phyloP scores from a whole-genome alignment of 92 coral and sea anemone genomes.

The Muricea muricata region DNA sequence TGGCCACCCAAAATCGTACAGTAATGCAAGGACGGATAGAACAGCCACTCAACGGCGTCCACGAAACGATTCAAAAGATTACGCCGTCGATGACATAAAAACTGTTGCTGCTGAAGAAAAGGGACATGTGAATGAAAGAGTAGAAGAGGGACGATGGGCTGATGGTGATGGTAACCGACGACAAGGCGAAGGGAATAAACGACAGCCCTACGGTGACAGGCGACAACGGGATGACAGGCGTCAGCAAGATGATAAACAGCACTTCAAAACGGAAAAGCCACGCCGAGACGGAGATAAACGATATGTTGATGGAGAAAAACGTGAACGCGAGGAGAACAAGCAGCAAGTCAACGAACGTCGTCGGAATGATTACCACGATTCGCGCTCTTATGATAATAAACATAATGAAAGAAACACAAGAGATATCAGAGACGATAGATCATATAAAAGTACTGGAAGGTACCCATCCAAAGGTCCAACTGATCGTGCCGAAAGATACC shows the following conservation, averaged over 20 bases:
- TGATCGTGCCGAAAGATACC: neutral
- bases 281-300: conserved; percentile 70
- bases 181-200: neutral
- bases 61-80: conserved; percentile 32
- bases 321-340: conserved; percentile 60
- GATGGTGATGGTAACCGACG: neutral
- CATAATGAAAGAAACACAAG: conserved; percentile 26
- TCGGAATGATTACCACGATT: neutral
- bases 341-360: conserved; percentile 61
- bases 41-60: neutral
- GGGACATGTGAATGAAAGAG: conserved; percentile 8
- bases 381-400: neutral
- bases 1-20: conserved; percentile 44
- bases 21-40: conserved; percentile 11
- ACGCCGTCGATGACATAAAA: conserved; percentile 12
- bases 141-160: neutral
- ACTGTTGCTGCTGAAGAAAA: conserved; percentile 35
- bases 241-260: conserved; percentile 71
- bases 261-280: conserved; percentile 51
- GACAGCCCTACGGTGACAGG: conserved; percentile 10
- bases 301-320: conserved; percentile 70
- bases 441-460: conserved; percentile 26
- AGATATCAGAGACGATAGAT: conserved; percentile 5
- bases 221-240: conserved; percentile 83
- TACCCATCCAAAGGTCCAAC: neutral